phyloP scores from a whole-genome alignment of 2,888 invertebrate genomes.

The Rutpela maculata region DNA sequence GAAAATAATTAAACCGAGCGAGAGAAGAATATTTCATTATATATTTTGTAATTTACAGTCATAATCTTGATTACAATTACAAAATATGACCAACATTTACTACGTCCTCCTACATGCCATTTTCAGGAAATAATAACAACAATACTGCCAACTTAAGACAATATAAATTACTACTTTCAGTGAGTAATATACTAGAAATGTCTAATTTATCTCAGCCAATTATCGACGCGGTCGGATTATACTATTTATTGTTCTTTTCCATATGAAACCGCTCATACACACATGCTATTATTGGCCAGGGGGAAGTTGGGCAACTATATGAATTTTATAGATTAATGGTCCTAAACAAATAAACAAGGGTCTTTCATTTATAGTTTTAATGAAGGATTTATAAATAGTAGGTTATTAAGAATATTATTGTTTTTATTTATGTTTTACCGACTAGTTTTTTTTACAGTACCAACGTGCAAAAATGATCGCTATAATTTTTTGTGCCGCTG shows the following conservation, averaged over 20 bases:
- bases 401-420: too few relatives aligned
- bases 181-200: slow-evolving; percentile 70
- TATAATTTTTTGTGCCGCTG: too few relatives aligned
- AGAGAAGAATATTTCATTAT: slow-evolving; percentile 63
- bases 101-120: slow-evolving; percentile 70
- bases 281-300: slow-evolving; percentile 7
- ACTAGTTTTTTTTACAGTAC: too few relatives aligned
- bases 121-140: slow-evolving; percentile 73
- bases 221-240: slow-evolving; percentile 63
- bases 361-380: too few relatives aligned
- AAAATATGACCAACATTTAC: slow-evolving; percentile 72
- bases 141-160: slow-evolving; percentile 71
- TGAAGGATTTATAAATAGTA: too few relatives aligned
- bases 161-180: slow-evolving; percentile 70
- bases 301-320: slow-evolving; percentile 4
- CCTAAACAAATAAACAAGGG: too few relatives aligned
- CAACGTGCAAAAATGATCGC: too few relatives aligned
- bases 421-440: too few relatives aligned
- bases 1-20: slow-evolving; percentile 62
- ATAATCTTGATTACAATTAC: slow-evolving; percentile 73
- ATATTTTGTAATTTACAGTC: slow-evolving; percentile 69
- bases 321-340: not conserved
- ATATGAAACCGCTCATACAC: slow-evolving; percentile 39
- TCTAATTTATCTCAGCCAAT: slow-evolving; percentile 72
- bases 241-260: slow-evolving; percentile 57